phyloP scores from a whole-genome alignment of 2,113 vertebrate genomes.

The Phaetusa simplex region DNA sequence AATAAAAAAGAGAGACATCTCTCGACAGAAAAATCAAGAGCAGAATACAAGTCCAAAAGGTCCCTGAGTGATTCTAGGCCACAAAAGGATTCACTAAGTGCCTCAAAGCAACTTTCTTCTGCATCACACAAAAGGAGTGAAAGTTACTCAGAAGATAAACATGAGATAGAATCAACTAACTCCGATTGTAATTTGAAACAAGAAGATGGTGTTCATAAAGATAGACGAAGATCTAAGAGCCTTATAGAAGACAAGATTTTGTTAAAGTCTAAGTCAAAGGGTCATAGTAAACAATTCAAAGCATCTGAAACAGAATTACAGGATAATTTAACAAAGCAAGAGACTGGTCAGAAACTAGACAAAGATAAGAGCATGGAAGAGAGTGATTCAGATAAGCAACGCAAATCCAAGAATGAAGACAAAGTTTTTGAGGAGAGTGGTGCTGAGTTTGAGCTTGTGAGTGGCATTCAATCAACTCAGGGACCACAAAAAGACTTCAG shows the following conservation, averaged over 20 bases:
- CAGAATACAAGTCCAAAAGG: slow-evolving; percentile 79
- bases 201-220: slow-evolving; percentile 84
- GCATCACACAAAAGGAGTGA: slow-evolving; percentile 68
- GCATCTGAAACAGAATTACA: slow-evolving; percentile 73
- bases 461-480: not conserved
- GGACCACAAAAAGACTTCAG: slow-evolving; percentile 67
- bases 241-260: slow-evolving; percentile 76
- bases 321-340: slow-evolving; percentile 63
- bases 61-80: slow-evolving; percentile 79
- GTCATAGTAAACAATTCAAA: slow-evolving; percentile 77
- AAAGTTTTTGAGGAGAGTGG: slow-evolving; percentile 70
- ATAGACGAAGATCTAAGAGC: slow-evolving; percentile 83
- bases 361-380: slow-evolving; percentile 75
- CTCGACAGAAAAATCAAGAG: slow-evolving; percentile 75
- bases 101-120: slow-evolving; percentile 66
- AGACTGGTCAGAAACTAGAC: slow-evolving; percentile 69
- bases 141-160: slow-evolving; percentile 85
- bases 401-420: slow-evolving; percentile 78
- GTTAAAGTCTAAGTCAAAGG: slow-evolving; percentile 82
- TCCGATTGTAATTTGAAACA: slow-evolving; percentile 79
- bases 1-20: slow-evolving; percentile 77
- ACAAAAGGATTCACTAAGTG: slow-evolving; percentile 77
- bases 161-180: slow-evolving; percentile 76
- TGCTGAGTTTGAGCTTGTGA: slow-evolving; percentile 18
- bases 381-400: slow-evolving; percentile 80